These are phyloP conservation scores for Papilio polyxenes DNA, from an alignment of 1,140 invertebrate genomes.

Conservation along the genomic window DNA sequence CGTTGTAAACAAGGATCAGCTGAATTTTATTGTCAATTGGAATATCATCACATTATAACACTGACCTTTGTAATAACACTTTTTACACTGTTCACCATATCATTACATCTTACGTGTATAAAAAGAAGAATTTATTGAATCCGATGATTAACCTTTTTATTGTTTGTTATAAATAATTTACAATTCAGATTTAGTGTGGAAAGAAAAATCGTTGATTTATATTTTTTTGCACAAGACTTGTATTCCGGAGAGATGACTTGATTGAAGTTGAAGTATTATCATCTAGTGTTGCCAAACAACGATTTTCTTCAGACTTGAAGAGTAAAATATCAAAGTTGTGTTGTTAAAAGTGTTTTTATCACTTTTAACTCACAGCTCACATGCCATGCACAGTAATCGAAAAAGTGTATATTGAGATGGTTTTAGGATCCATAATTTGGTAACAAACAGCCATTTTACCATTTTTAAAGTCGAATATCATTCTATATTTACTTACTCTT, in stretches of 20 bases:
- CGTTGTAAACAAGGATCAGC: constrained; percentile 60
- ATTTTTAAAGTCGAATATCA: no score
- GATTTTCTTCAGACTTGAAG: neutral
- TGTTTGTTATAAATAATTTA: neutral
- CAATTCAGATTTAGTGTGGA: neutral
- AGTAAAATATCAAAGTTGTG: neutral
- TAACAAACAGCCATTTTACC: no score
- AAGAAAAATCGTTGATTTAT: neutral
- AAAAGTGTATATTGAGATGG: no score
- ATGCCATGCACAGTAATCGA: no score
- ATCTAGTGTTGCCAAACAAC: neutral
- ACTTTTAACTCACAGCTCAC: no score
- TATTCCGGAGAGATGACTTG: constrained; percentile 11
- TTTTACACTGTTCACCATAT: constrained; percentile 7
- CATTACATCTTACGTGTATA: constrained; percentile 27
- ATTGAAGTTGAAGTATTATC: constrained; percentile 8
- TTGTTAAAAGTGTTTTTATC: no score
- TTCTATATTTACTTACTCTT: no score
- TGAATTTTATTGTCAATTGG: constrained; percentile 47
- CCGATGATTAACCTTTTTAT: neutral
- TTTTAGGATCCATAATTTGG: neutral
- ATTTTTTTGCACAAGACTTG: neutral
- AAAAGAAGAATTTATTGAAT: neutral
- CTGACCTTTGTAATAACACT: constrained; percentile 28
- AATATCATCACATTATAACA: constrained; percentile 35